phyloP scores from a whole-genome alignment of 2,113 vertebrate genomes.

The Electrona antarctica region DNA sequence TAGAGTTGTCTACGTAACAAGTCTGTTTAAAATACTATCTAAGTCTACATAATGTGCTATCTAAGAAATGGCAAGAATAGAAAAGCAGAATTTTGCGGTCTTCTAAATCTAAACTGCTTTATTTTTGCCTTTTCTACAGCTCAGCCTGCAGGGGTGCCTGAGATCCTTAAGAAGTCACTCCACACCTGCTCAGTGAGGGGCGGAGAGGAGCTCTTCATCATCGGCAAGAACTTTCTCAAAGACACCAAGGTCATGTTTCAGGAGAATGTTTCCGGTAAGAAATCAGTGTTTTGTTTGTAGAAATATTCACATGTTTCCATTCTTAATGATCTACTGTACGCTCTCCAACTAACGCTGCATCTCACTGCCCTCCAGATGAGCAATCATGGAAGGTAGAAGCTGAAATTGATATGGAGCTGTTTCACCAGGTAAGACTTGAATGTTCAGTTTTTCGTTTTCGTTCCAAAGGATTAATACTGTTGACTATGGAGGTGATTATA shows the following conservation, averaged over 20 bases:
- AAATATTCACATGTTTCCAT: background rate
- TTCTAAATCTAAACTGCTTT: too few species aligned
- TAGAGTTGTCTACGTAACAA: too few species aligned
- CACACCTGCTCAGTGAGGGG: conserved; percentile 93
- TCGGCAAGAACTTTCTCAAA: conserved; percentile 99
- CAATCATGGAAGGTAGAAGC: conserved; percentile 96
- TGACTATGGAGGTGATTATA: conserved; percentile 34
- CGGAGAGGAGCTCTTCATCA: conserved; percentile 96
- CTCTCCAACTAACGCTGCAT: background rate
- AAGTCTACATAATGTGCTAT: too few species aligned
- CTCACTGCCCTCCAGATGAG: conserved; percentile 85
- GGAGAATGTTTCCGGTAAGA: conserved; percentile 90
- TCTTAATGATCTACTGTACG: background rate
- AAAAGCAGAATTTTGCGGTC: background rate
- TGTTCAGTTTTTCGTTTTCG: conserved; percentile 24
- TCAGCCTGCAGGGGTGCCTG: conserved; percentile 95
- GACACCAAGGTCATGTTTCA: conserved; percentile 99
- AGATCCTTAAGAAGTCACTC: conserved; percentile 98
- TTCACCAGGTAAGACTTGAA: conserved; percentile 90
- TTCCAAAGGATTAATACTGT: conserved; percentile 27
- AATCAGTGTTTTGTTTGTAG: background rate
- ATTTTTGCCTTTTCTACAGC: conserved; percentile 74
- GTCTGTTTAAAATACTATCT: too few species aligned
- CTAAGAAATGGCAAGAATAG: background rate
- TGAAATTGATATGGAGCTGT: conserved; percentile 98